Evolutionary conservation across 2,113 vertebrate species (phyloP), one percentile per base, ranked within the genome.

Genomic region (Murina feae): DNA sequence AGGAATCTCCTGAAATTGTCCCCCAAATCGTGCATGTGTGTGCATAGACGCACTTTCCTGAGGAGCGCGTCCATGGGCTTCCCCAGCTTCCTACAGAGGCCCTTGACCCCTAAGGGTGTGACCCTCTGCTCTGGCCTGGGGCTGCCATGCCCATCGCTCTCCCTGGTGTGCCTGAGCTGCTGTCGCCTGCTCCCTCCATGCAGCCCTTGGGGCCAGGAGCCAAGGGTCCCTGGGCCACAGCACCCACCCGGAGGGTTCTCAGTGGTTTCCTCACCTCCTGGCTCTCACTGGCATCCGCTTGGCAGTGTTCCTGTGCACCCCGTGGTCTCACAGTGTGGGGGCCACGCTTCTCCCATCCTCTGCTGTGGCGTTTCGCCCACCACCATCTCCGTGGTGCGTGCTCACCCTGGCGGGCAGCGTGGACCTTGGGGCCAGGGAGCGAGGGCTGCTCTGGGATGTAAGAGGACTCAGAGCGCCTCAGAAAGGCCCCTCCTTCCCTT

Each of bases 1-100:
- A 51, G 74, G 83, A 75, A 18, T 90, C 47, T 78, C 89, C 86
- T 37, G 83, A 89, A 96, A 90, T 82, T 72, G 47, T 72, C 47
- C 25, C 87, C 74, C 28, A 60, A 23, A 6, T 84, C 39, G 5
- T 72, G 44, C 32, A 20, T 72, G 74, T 76, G 75, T 76, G 47
- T 76, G 30, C 21, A 21, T 79, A 82, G 32, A 44, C 55, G 39
- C 71, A 39, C 81, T 63, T 85, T 39, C 35, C 58, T 68, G 21
- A 76, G 51, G 9, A 78, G 60, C 12, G 14, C 23, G 39, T 14
- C 44, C 23, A 1, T 32, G 60, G 68, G 14, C 55, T 28, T 35
- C 21, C 74, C 69, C 51, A 11, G 80, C 51, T 95, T 76, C 90
- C 72, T 51, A 55, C 60, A 81, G 72, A 85, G 13, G 55, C 49